Conservation (phyloP, 2,797 vertebrate species). For the Sarcophilus harrisii region DNA sequence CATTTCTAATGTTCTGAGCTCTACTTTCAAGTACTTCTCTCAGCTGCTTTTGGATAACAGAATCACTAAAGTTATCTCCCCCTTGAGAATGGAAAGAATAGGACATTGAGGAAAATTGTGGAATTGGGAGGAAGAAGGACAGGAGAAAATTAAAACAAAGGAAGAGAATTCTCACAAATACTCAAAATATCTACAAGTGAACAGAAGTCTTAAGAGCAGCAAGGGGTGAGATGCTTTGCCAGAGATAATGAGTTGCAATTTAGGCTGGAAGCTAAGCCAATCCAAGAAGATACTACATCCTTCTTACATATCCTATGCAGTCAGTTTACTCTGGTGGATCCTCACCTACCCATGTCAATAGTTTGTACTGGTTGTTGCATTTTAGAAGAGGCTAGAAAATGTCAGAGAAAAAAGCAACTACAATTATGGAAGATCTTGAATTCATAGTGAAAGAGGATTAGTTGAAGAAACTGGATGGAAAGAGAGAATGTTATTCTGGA, state of each 20-base stretch:
- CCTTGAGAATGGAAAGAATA: conserved; percentile 29
- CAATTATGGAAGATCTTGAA: background rate
- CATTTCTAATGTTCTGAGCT: conserved; percentile 11
- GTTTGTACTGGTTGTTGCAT: background rate
- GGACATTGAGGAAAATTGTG: conserved; percentile 17
- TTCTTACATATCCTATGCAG: background rate
- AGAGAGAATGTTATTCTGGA: background rate
- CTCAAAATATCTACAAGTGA: background rate
- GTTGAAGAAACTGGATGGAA: background rate
- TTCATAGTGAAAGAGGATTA: background rate
- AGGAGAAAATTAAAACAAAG: background rate
- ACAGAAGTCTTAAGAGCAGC: background rate
- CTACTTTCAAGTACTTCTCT: background rate
- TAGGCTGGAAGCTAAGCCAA: background rate
- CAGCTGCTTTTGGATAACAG: conserved; percentile 5
- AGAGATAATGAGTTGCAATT: background rate
- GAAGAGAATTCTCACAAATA: conserved; percentile 24
- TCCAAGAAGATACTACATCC: background rate
- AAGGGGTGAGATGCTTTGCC: background rate
- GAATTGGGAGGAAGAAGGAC: conserved; percentile 17
- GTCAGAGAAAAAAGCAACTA: background rate
- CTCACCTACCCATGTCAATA: background rate
- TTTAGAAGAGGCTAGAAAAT: background rate
- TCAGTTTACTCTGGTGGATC: background rate
- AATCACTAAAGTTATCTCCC: conserved; percentile 20